Percentiles rank a stretch among this genome's conserved stretches.
These are phyloP conservation scores for Acromyrmex charruanus DNA, from an alignment of 1,140 invertebrate species.

Conservation along the genomic window DNA sequence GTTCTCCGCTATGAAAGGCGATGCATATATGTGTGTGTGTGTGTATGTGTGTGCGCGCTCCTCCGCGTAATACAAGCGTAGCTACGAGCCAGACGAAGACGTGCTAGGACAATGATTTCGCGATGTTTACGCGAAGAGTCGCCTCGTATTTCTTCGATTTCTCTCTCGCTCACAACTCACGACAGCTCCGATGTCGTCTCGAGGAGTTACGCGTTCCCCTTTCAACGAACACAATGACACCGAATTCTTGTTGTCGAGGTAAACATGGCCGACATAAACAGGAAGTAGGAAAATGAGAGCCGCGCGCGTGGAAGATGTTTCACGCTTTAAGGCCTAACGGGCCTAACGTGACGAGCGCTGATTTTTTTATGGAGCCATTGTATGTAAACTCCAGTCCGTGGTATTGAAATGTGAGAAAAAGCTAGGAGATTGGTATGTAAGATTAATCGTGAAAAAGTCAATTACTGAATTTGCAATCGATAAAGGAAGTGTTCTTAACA, in stretches of 20 bases:
- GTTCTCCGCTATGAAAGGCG: conserved; percentile 29
- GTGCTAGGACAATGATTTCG: conserved; percentile 48
- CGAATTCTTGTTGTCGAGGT: not conserved
- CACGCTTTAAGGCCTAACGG: conserved; percentile 11
- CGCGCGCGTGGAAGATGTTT: not conserved
- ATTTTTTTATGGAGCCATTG: not conserved
- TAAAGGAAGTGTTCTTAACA: not conserved
- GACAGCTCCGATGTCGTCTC: not conserved
- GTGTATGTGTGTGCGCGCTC: not conserved
- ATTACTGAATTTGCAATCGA: not conserved
- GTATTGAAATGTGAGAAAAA: not conserved
- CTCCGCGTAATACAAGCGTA: conserved; percentile 11
- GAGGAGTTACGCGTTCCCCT: conserved; percentile 13
- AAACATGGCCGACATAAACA: conserved; percentile 37
- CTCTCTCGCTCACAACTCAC: not conserved
- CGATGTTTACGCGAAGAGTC: conserved; percentile 51
- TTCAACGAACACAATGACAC: not conserved
- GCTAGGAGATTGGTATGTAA: not conserved
- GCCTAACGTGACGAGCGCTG: not conserved
- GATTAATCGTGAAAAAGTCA: not conserved
- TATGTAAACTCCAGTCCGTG: not conserved
- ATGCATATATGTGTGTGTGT: no score
- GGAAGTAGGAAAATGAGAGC: conserved; percentile 32
- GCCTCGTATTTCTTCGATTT: conserved; percentile 38
- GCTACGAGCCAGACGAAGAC: not conserved